Evolutionary conservation across 2,113 vertebrate genomes (phyloP).

Genomic region (Saguinus midas): DNA sequence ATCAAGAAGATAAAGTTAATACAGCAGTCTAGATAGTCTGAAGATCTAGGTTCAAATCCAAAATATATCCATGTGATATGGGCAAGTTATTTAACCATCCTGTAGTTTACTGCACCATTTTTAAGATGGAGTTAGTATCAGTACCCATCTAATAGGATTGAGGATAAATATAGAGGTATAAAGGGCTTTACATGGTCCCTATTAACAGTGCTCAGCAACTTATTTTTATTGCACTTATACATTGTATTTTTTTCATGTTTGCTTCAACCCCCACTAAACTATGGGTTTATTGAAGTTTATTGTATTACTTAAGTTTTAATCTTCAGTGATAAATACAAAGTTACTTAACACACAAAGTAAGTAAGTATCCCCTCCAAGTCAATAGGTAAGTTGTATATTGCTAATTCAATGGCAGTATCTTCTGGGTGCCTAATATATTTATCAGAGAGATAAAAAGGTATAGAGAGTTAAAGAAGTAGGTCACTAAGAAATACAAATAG

Average conservation of each 20-base stretch:
- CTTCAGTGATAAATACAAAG: neutral
- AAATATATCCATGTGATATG: neutral
- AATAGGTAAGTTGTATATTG: neutral
- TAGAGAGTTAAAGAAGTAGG: neutral
- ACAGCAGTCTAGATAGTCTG: neutral
- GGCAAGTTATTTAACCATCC: neutral
- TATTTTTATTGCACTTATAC: neutral
- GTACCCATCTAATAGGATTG: neutral
- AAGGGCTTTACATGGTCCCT: neutral
- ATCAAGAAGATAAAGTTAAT: neutral
- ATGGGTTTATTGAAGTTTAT: neutral
- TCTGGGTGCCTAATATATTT: neutral
- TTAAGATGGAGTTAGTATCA: neutral
- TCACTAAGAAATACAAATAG: neutral
- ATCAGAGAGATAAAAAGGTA: neutral
- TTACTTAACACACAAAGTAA: neutral
- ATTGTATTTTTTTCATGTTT: neutral
- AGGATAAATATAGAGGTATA: neutral
- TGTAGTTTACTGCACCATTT: neutral
- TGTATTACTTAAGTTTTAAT: neutral
- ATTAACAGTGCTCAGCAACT: neutral
- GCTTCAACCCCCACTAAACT: neutral
- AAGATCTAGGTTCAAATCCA: neutral
- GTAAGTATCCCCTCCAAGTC: neutral
- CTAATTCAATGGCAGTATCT: neutral